Evolutionary conservation across 2,888 invertebrate genomes (phyloP).

Genomic region (Caenorhabditis angaria): DNA sequence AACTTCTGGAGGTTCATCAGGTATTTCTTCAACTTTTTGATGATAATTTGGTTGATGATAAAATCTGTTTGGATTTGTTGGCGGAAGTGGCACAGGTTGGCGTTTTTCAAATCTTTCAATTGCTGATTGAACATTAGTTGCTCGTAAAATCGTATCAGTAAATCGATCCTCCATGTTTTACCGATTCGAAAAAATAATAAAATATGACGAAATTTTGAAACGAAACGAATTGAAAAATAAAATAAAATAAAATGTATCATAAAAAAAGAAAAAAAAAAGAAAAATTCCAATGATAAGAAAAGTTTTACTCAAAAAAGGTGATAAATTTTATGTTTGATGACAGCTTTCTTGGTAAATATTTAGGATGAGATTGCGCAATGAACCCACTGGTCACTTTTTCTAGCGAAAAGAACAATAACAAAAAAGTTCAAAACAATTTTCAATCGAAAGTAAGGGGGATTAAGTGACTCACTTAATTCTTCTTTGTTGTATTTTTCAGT

Average conservation of each 20-base stretch:
- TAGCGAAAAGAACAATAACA: no score
- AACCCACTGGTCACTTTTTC: not conserved
- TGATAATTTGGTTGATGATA: not conserved
- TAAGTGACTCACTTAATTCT: not conserved
- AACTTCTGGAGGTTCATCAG: not conserved
- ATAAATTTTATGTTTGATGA: not conserved
- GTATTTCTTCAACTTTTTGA: slow-evolving; percentile 1
- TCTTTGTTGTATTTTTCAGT: not conserved
- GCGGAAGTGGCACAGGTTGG: slow-evolving; percentile 10
- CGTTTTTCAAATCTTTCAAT: slow-evolving; percentile 51
- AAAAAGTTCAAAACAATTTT: not conserved
- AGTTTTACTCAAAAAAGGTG: not conserved
- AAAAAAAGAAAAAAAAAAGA: not conserved
- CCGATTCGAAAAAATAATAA: not conserved
- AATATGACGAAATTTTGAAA: slow-evolving; percentile 3
- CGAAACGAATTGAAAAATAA: not conserved
- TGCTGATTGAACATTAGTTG: slow-evolving; percentile 52
- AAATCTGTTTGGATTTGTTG: slow-evolving; percentile 2
- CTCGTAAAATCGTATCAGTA: slow-evolving; percentile 52
- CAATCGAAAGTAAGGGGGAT: not conserved
- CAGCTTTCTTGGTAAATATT: not conserved
- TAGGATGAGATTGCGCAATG: not conserved
- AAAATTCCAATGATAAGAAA: not conserved
- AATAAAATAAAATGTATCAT: not conserved
- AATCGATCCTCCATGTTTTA: slow-evolving; percentile 43